Percentiles rank a stretch among this genome's conserved stretches.
phyloP scores from a whole-genome alignment of 2,888 invertebrate species.

The Gisinianus flammeolus region DNA sequence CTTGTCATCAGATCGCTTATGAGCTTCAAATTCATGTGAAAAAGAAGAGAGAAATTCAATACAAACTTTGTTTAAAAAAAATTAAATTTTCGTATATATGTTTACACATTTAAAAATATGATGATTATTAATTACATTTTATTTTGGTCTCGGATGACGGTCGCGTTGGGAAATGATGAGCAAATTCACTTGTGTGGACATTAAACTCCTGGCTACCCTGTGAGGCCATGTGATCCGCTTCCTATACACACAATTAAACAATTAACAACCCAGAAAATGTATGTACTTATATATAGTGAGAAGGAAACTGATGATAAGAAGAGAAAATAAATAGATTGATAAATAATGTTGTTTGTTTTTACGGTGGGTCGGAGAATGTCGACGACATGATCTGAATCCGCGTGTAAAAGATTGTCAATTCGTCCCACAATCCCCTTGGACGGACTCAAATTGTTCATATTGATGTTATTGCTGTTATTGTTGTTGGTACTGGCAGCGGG shows the following conservation, averaged over 20 bases:
- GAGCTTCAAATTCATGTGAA: too few relatives aligned
- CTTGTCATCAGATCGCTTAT: too few relatives aligned
- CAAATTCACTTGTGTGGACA: constrained; percentile 4
- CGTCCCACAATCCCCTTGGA: not conserved
- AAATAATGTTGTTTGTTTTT: not conserved
- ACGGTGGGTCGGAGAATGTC: not conserved
- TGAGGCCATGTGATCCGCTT: not conserved
- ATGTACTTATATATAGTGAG: not conserved
- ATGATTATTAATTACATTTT: too few relatives aligned
- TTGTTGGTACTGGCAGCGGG: not conserved
- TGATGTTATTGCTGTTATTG: not conserved
- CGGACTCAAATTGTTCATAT: not conserved
- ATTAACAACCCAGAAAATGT: not conserved
- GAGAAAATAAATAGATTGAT: not conserved
- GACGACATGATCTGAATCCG: constrained; percentile 13
- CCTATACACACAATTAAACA: not conserved
- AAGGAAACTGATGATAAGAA: not conserved
- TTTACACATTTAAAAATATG: too few relatives aligned
- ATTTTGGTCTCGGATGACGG: too few relatives aligned
- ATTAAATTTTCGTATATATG: too few relatives aligned
- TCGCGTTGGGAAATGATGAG: not conserved
- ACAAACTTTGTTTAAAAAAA: too few relatives aligned
- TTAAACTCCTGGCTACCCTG: not conserved
- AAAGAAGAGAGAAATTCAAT: too few relatives aligned
- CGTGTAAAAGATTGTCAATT: not conserved